Conservation (phyloP, 2,797 vertebrate species). For the Sebastes iracundus region DNA sequence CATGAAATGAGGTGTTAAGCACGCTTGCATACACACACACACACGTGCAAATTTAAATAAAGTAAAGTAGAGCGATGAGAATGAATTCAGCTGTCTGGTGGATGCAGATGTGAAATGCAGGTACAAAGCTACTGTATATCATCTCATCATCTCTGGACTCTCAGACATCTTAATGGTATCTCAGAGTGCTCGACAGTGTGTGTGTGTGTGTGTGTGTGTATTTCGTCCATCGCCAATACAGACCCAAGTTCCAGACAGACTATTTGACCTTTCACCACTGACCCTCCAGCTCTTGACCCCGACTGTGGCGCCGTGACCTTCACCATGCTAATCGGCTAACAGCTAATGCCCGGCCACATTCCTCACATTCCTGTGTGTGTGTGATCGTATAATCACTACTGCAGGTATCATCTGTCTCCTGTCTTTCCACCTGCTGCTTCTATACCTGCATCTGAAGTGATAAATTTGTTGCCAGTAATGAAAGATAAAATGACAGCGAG, state of each 20-base stretch:
- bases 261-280: constrained; percentile 65
- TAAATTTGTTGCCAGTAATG: neutral
- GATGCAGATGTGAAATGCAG: neutral
- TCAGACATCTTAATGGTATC: neutral
- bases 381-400: constrained; percentile 20
- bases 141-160: neutral
- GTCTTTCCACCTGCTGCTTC: constrained; percentile 45
- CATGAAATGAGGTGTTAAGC: constrained; percentile 16
- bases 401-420: constrained; percentile 41
- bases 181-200: neutral
- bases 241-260: constrained; percentile 66
- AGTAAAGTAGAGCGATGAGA: constrained; percentile 2
- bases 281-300: constrained; percentile 69
- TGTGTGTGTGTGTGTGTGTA: neutral
- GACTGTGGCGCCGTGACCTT: constrained; percentile 37
- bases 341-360: constrained; percentile 71
- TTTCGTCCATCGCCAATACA: neutral
- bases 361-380: constrained; percentile 56
- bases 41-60: neutral
- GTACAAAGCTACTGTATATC: neutral
- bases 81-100: constrained; percentile 7
- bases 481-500: neutral
- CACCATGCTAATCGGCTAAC: constrained; percentile 72
- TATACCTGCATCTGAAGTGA: neutral
- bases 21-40: neutral